phyloP scores from a whole-genome alignment of 2,888 invertebrate genomes.

The Eristalinus sepulchralis region DNA sequence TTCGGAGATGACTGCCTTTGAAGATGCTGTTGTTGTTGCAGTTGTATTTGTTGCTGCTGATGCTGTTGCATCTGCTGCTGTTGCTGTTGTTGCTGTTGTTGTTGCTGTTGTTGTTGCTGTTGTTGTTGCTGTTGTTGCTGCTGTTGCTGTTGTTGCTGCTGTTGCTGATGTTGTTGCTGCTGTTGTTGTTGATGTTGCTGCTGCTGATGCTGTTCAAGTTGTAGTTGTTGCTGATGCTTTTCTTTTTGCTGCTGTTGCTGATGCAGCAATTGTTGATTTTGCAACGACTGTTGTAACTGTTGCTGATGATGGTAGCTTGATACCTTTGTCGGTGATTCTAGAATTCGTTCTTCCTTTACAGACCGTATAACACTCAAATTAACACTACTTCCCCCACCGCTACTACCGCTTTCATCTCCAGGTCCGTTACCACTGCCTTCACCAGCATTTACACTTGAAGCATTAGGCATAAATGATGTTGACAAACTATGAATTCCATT shows the following conservation, averaged over 20 bases:
- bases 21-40: slow-evolving; percentile 80
- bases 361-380: slow-evolving; percentile 80
- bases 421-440: slow-evolving; percentile 38
- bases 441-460: slow-evolving; percentile 37
- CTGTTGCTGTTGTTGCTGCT: slow-evolving; percentile 72
- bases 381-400: slow-evolving; percentile 69
- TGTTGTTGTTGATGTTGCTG: slow-evolving; percentile 73
- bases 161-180: slow-evolving; percentile 72
- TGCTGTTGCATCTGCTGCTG: slow-evolving; percentile 74
- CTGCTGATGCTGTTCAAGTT: slow-evolving; percentile 80
- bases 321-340: slow-evolving; percentile 79
- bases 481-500: slow-evolving; percentile 74
- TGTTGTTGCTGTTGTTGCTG: slow-evolving; percentile 74
- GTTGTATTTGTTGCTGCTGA: slow-evolving; percentile 81
- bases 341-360: slow-evolving; percentile 80
- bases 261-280: slow-evolving; percentile 73
- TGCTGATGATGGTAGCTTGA: slow-evolving; percentile 76
- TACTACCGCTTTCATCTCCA: slow-evolving; percentile 58
- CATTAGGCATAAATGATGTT: slow-evolving; percentile 34
- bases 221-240: slow-evolving; percentile 77
- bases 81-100: slow-evolving; percentile 73
- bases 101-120: slow-evolving; percentile 75
- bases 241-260: slow-evolving; percentile 75
- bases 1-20: slow-evolving; percentile 75
- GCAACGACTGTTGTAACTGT: slow-evolving; percentile 66